Base-by-base conservation (phyloP, 2,797 vertebrate species). In the Enteromius radiatus region DNA sequence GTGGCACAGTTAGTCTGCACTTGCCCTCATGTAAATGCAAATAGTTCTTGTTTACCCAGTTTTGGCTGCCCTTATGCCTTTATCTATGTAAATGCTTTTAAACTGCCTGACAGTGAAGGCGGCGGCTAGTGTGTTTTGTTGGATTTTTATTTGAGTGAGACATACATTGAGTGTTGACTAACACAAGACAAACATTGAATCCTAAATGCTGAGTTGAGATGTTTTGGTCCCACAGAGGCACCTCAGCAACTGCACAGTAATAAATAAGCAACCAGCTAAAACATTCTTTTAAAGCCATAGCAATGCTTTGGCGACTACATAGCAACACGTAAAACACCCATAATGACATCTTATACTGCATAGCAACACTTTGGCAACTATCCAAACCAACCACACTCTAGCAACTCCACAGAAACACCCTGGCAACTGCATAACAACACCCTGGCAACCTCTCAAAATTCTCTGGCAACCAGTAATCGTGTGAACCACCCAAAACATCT, bases 1-100 rank as follows among this genome's bases (percentile, higher is more conserved):
- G 83, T 88, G 86, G 81, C 73, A 80, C 80, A 88, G 88, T 88
- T 85, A 79, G 84, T 82, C 64, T 64, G 79, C 80, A 82, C 84
- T 85, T 77, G 23, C 88, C 84, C 84, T 82, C 80, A 81, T 41
- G 61, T 87, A 70, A 91, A 93, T 93, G 90, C 90, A 94, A 94
- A 92, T 91, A 87, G 61, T 80, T 89, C 88, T 88, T 90, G 92
- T 91, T 90, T 89, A 90, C 90, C 90, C 83, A 61, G 86, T 88
- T 36, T 75, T 68, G 74, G 64, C 83, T 63, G 68, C 81, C 74
- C 49, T 84, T 33, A 76, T 54, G 15, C 38, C 61, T 88, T 88
- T 90, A 90, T 90, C 87, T 86, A 89, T 86, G 88, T 80, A 90
- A 91, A 92, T 88, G 1, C 83, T 87, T 43, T 73, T 83, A 86